These are phyloP conservation scores for Ormyrus rosae DNA, from an alignment of 2,888 invertebrate genomes.

Conservation along the genomic window DNA sequence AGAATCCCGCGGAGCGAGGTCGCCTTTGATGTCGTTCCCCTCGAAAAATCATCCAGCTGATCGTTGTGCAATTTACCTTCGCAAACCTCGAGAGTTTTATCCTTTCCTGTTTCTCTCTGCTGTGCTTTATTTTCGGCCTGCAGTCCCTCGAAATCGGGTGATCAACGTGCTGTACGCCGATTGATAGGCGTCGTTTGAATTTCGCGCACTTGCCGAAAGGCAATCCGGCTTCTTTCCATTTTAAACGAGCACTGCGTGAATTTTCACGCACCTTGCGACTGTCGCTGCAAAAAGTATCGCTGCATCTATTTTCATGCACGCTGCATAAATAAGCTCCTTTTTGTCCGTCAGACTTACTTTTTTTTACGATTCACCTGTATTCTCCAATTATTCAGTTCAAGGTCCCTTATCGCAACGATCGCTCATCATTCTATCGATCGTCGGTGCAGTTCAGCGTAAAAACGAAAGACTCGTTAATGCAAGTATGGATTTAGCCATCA, in stretches of 20 bases:
- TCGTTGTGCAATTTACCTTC: no score
- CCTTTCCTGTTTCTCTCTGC: no score
- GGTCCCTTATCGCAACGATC: neutral
- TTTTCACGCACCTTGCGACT: no score
- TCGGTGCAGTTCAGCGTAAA: no score
- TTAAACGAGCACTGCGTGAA: no score
- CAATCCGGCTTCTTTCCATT: neutral
- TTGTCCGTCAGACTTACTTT: neutral
- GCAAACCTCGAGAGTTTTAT: no score
- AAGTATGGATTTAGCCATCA: neutral
- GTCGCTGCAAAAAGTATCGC: slow-evolving; percentile 1
- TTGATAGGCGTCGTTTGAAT: no score
- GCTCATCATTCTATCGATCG: no score
- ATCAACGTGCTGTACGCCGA: no score
- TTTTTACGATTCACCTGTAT: neutral
- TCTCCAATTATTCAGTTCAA: slow-evolving; percentile 32
- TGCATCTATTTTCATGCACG: slow-evolving; percentile 16
- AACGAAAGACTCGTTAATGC: neutral
- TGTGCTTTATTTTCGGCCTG: no score
- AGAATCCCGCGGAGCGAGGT: neutral
- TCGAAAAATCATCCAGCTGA: neutral
- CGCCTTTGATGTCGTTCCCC: neutral
- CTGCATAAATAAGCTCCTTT: slow-evolving; percentile 21
- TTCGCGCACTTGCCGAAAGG: neutral
- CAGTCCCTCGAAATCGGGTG: no score